Evolutionary conservation across 2,888 invertebrate species (phyloP), one percentile per base, ranked within the genome.

Genomic region (Horisme vitalbata): DNA sequence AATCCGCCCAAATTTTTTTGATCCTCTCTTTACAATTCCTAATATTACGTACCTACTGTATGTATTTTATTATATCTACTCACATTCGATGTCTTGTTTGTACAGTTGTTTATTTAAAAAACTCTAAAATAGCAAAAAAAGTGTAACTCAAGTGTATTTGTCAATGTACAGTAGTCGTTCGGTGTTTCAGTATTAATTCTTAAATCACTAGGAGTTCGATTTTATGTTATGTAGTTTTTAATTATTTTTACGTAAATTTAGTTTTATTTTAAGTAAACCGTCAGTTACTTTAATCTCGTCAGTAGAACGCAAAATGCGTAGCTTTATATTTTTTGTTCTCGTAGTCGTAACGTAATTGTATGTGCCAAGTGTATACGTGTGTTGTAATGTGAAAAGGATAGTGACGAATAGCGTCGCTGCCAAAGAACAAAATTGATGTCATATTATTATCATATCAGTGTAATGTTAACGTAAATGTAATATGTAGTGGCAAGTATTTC

Each of bases 101-200:
- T 83, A 81, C 78, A 82, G 68, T 77, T 82, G 79, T 84, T 77
- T 47, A 65, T 76, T 46, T 65, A 65, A 68, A 62, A 65, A 66
- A 62, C 1, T 8, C 46, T 53, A 61, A 63, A 63, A 60, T 50
- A 59, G 38, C 13, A 43, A 37, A 67, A 65, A 45, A 37, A 10
- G 20, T 43, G 39, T 34, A 43, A 23, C 30, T 35, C 13, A 15
- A 28, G 69, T 77, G 73, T 38, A 69, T 64, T 68, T 64, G 62
- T 59, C 65, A 52, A 39, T 56, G 41, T 61, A 59, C 75, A 79
- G 83, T 71, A 75, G 79, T 79, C 36, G 65, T 69, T 79, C 63
- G 69, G 70, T 81, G 71, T 80, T 72, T 72, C 82, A 86, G 84
- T 85, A 84, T 86, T 87, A 82, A 82, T 79, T 81, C n/a, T 79